A percentile compares a stretch with the other conserved stretches of the same genome.
These are phyloP conservation scores for Triops cancriformis DNA, from an alignment of 1,140 invertebrate genomes.

Conservation along the genomic window DNA sequence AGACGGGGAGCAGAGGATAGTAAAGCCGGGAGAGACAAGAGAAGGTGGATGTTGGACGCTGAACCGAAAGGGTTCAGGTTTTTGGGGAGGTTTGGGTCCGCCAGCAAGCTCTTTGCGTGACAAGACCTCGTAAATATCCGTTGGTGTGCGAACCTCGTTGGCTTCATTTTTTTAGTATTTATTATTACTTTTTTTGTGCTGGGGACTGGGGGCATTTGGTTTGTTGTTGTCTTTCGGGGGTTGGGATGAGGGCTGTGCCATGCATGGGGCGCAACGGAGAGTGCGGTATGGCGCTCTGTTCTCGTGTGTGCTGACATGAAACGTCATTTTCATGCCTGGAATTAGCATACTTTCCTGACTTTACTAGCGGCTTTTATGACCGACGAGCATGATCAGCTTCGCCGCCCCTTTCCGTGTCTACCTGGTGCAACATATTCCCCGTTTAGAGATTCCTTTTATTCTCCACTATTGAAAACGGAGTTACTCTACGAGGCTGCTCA, in stretches of 20 bases:
- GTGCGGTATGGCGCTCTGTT: background rate
- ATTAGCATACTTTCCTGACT: conserved; percentile 10
- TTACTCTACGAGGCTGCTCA: background rate
- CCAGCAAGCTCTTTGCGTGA: background rate
- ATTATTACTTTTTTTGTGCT: background rate
- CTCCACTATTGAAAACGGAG: background rate
- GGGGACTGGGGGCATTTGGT: background rate
- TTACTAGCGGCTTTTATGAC: conserved; percentile 13
- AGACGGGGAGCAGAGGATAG: background rate
- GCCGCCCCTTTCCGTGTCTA: conserved; percentile 7
- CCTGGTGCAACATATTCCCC: background rate
- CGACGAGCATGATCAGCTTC: conserved; percentile 4
- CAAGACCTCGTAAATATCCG: background rate
- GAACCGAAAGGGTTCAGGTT: conserved; percentile 1
- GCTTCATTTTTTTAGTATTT: background rate
- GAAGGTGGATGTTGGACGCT: background rate
- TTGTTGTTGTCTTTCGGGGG: background rate
- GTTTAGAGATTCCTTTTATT: background rate
- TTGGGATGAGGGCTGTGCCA: background rate
- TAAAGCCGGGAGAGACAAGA: background rate
- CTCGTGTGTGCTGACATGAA: conserved; percentile 12
- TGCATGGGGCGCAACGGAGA: background rate
- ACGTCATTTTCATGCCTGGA: conserved; percentile 13
- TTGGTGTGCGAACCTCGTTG: conserved; percentile 8
- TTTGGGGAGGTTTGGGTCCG: background rate